Conservation (phyloP, 2,113 vertebrate species). For the Terrapene triunguis region DNA sequence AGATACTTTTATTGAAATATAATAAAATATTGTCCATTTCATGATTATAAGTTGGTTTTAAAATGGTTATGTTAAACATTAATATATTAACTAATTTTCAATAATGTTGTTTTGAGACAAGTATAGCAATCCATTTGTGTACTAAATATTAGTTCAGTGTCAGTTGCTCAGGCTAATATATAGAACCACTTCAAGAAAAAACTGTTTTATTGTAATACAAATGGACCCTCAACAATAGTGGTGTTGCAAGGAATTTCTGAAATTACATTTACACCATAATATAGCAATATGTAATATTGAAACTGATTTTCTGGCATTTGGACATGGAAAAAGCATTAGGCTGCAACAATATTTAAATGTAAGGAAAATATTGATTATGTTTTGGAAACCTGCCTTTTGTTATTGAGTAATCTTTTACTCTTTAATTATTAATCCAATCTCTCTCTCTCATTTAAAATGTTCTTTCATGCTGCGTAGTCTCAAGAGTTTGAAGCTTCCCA, state of each 20-base stretch:
- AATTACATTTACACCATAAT: neutral
- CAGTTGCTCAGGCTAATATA: neutral
- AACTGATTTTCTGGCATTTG: neutral
- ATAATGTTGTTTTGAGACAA: neutral
- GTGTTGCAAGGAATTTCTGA: constrained; percentile 7
- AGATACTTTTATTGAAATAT: neutral
- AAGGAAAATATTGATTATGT: constrained; percentile 43
- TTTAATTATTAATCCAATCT: constrained; percentile 62
- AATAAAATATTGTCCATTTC: neutral
- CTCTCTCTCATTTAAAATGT: neutral
- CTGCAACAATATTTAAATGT: constrained; percentile 32
- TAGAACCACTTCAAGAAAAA: neutral
- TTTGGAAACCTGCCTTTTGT: constrained; percentile 38
- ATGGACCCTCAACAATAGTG: neutral
- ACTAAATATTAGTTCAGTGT: neutral
- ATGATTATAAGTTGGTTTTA: neutral
- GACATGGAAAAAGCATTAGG: constrained; percentile 9
- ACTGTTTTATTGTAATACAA: neutral
- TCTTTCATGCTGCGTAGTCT: neutral
- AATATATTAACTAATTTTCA: neutral
- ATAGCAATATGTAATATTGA: neutral
- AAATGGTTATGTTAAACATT: neutral
- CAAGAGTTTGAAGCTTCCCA: neutral
- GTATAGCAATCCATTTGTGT: neutral
- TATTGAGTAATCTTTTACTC: constrained; percentile 24